phyloP scores from a whole-genome alignment of 2,888 invertebrate genomes.

The Caenorhabditis sinica region DNA sequence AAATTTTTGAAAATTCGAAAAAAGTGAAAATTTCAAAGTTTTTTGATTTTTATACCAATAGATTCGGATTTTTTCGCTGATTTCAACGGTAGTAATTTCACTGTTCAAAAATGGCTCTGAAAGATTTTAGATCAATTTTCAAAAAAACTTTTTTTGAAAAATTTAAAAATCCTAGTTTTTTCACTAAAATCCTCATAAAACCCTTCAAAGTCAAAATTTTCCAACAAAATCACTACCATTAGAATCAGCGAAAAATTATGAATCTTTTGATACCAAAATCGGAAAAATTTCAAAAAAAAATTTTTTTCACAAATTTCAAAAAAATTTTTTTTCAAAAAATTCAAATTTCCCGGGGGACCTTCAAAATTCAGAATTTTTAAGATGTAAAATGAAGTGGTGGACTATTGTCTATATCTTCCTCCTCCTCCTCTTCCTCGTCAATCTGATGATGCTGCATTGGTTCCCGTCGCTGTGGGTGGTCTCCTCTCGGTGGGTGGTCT shows the following conservation, averaged over 20 bases:
- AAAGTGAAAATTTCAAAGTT: too few species aligned
- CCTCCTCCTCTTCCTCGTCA: conserved; percentile 46
- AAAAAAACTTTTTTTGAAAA: too few species aligned
- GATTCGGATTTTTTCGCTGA: background rate
- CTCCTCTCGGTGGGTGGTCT: background rate
- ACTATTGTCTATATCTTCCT: conserved; percentile 53
- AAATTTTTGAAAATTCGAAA: too few species aligned
- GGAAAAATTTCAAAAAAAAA: background rate
- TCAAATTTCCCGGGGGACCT: background rate
- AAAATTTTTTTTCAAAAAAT: background rate
- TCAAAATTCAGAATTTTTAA: conserved; percentile 7
- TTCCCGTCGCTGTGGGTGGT: background rate
- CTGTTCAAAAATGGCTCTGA: too few species aligned
- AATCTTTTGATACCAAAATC: background rate
- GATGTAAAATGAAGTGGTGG: conserved; percentile 59
- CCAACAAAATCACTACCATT: background rate
- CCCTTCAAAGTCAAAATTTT: background rate
- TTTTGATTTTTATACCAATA: background rate
- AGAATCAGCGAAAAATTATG: background rate
- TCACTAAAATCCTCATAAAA: background rate
- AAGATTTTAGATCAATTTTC: too few species aligned
- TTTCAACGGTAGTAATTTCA: background rate
- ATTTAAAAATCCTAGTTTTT: background rate
- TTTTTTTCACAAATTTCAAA: too few species aligned
- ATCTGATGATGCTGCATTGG: conserved; percentile 21